Conservation (phyloP, 2,797 vertebrate genomes). For the Leucoraja ocellata region DNA sequence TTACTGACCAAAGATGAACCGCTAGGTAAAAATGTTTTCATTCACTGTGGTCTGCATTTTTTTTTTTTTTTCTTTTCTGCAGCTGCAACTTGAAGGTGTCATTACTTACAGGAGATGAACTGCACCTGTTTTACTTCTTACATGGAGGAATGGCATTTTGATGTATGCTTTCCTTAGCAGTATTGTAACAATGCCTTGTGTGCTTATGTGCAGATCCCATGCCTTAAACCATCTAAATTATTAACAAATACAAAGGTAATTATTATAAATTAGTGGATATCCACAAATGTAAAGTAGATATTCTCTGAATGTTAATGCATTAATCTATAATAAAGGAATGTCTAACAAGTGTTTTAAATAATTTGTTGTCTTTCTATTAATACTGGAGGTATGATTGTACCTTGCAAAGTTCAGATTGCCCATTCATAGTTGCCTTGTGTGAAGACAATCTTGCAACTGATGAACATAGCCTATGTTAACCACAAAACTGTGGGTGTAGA, state of each 20-base stretch:
- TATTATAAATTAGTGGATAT: background rate
- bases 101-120: slow-evolving; percentile 22
- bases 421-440: background rate
- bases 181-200: background rate
- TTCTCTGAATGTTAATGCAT: background rate
- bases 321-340: slow-evolving; percentile 4
- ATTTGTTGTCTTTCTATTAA: background rate
- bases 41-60: background rate
- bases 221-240: background rate
- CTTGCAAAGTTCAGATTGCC: background rate
- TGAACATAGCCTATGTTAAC: background rate
- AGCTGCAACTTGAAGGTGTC: slow-evolving; percentile 30
- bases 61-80: background rate
- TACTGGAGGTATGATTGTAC: background rate
- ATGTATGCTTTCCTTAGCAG: background rate
- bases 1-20: too few species aligned
- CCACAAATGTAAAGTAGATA: background rate
- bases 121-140: background rate
- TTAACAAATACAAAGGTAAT: background rate
- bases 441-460: background rate
- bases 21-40: background rate
- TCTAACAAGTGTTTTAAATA: too few species aligned
- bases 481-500: background rate
- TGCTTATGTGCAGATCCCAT: background rate
- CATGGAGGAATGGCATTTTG: background rate